Base-by-base conservation (phyloP, 2,797 vertebrate species). In the Anguilla megastoma region DNA sequence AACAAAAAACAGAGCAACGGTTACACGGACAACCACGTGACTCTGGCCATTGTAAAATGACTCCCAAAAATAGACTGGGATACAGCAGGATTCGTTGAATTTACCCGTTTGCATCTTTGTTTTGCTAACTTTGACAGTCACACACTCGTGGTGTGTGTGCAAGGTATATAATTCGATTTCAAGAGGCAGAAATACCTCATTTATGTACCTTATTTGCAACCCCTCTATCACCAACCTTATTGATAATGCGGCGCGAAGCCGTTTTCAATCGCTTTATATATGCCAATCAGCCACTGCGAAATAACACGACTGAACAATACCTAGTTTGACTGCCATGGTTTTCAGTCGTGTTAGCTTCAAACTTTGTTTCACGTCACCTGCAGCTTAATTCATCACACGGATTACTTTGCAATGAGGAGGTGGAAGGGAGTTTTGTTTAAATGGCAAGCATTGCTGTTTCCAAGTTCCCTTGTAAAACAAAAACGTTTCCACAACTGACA, bases 1-100 rank as follows among this genome's bases (percentile, higher is more conserved):
- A 96, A 96, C 95, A 95, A 95, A 95, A 96, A 94, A 94, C 94
- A 45, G 21, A 82, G 79, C 87, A 84, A 87, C 79, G 79, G 86
- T 84, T 87, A 56, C 79, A n/a, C 41, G 24, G 87, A 30, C 63
- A 12, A 41, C 85, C 87, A 88, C 87, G 87, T 88, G 87, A 88
- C 83, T 9, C 45, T 14, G 82, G 41, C 4, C 74, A 79, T 18
- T 16, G 33, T 16, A 14, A 48, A 24, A 50, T 21, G 18, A 50
- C 76, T 66, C 79, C 16, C 2, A n/a, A 3, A 50, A 48, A 30
- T 10, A 18, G 3, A 10, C 5, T 80, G 76, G 71, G 66, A 14
- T 33, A 14, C 79, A 82, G 21, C 9, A 7, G 74, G 33, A 71
- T 71, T 71, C n/a, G n/a, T 24, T 69, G 2, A 69, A 69, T 69